Evolutionary conservation across 2,797 vertebrate genomes (phyloP).

Genomic region (Eidolon dupreanum): DNA sequence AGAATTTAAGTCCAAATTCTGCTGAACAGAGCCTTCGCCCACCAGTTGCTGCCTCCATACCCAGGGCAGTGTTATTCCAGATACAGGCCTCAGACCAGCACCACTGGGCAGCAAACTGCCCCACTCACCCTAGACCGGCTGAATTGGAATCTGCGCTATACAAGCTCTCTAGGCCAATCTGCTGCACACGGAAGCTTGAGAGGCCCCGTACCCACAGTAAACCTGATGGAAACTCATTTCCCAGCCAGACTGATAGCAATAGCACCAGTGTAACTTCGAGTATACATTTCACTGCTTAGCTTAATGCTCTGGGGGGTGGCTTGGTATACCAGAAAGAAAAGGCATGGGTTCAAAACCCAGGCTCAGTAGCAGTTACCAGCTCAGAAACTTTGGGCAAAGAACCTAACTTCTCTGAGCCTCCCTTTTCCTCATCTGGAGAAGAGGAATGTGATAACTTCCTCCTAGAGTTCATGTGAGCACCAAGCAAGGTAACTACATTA

Average conservation of each 20-base stretch:
- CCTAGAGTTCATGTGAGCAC: neutral
- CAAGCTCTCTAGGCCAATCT: neutral
- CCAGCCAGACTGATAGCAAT: neutral
- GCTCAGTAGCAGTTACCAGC: neutral
- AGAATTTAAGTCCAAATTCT: neutral
- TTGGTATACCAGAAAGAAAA: neutral
- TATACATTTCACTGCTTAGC: neutral
- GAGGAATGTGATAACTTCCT: neutral
- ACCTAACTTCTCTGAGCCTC: neutral
- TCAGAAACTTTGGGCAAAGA: neutral
- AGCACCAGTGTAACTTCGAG: neutral
- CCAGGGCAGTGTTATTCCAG: neutral
- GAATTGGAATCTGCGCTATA: neutral
- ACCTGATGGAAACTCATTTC: neutral
- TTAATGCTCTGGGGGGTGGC: neutral
- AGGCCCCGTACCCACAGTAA: neutral
- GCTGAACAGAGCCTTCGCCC: neutral
- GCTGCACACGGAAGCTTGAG: neutral
- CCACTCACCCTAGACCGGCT: fast-evolving
- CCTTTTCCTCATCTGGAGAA: neutral
- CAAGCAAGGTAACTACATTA: neutral
- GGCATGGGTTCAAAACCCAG: neutral
- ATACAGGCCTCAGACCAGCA: neutral
- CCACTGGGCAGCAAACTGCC: neutral
- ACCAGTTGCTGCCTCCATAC: fast-evolving